Conservation (phyloP, 2,113 vertebrate genomes). For the Bucco capensis region DNA sequence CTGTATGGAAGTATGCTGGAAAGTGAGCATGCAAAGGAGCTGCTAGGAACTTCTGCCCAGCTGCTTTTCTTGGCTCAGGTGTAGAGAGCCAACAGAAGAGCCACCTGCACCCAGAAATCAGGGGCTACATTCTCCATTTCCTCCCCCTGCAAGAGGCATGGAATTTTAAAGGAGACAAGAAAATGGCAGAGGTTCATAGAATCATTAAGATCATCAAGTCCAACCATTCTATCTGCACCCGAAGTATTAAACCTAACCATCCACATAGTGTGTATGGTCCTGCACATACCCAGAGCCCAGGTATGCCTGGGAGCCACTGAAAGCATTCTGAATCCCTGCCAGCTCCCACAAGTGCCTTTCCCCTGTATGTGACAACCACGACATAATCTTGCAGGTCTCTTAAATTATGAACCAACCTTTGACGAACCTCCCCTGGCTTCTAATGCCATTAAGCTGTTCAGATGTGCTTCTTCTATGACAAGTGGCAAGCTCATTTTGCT, state of each 20-base stretch:
- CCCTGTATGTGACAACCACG: rapidly evolving
- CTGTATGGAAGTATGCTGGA: neutral
- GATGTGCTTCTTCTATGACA: constrained; percentile 41
- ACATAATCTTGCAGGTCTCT: neutral
- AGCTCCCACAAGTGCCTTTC: neutral
- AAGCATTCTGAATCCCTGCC: neutral
- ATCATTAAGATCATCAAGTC: no score
- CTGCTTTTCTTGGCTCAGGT: neutral
- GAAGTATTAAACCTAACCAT: neutral
- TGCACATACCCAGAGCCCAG: neutral
- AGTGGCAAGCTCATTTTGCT: constrained; percentile 81
- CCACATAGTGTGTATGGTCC: neutral
- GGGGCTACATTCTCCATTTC: neutral
- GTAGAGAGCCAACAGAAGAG: neutral
- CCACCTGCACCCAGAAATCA: neutral
- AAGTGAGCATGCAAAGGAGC: neutral
- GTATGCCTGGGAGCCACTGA: neutral
- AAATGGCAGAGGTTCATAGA: neutral
- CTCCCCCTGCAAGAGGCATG: rapidly evolving
- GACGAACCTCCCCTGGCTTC: neutral
- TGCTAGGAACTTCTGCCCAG: neutral
- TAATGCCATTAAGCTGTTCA: neutral
- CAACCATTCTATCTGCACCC: neutral
- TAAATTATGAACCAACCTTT: neutral
- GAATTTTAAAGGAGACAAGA: neutral